Base-by-base conservation (phyloP, 2,888 invertebrate species). In the Volucella zonaria region DNA sequence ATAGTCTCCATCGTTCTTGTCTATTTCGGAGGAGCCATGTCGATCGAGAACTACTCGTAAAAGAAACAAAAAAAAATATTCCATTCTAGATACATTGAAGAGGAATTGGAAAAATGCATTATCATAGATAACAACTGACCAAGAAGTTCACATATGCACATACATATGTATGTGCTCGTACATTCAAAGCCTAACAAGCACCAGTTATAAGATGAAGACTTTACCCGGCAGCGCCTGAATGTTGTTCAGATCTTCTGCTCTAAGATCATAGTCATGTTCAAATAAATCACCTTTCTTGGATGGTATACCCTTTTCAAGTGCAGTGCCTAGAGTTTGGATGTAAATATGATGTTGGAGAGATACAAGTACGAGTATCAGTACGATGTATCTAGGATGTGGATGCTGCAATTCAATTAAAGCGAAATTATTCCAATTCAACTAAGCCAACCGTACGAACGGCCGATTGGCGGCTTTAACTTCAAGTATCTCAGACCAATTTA, bases 181-280 rank as follows among this genome's bases (percentile, higher is more conserved):
- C 14, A 58, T 49, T 11, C 9, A 45, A 38, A 67, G 38, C 45
- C 10, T 3, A 58, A 61, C 56, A 66, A 18, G 31, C 51, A 15
- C 8, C 52, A 3, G 6, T 8, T 8, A 51, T 40, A 51, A 15
- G 49, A 56, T 68, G 43, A 68, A 54, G 76, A 56, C 61, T 47
- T 61, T 45, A 54, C 6, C 42, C 77, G n/a, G 68, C 59, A 76
- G 59, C 76, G 40, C 15, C 40, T 61, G 18, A 42, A n/a, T 18
- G 15, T 42, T 15, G 15, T 15, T 9, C 40, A 64, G 38, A 56
- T 64, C 74, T 45, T 43, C 14, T 49, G 62, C 61, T 23, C 83
- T 80, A 80, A 85, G 85, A 85, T 85, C 85, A 77, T 81, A 76
- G 81, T 85, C 85, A 81, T 81, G 81, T 76, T 68, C 73, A 77